A percentile compares a stretch with the other conserved stretches of the same genome.
These are phyloP conservation scores for Helicoverpa armigera DNA, from an alignment of 1,140 invertebrate species.

Conservation along the genomic window DNA sequence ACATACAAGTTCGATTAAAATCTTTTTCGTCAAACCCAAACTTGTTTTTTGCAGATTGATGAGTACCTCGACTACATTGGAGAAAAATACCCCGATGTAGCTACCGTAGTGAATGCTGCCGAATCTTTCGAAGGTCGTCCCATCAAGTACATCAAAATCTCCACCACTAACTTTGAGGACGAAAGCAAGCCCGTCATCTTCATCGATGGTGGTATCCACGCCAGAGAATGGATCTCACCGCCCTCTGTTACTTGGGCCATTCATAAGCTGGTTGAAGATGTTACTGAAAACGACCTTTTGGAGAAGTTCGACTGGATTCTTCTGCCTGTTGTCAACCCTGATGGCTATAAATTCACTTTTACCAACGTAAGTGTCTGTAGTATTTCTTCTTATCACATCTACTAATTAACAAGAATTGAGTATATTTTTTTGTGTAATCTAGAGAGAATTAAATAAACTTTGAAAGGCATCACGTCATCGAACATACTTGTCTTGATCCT, in stretches of 20 bases:
- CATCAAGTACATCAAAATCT: conserved; percentile 74
- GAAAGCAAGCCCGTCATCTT: conserved; percentile 66
- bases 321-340: conserved; percentile 87
- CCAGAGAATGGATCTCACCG: conserved; percentile 88
- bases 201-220: conserved; percentile 82
- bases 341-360: conserved; percentile 79
- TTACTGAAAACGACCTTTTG: conserved; percentile 82
- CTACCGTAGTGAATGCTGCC: conserved; percentile 84
- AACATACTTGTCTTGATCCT: background rate
- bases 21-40: background rate
- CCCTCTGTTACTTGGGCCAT: conserved; percentile 85
- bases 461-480: background rate
- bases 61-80: conserved; percentile 85
- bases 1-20: background rate
- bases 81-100: conserved; percentile 73
- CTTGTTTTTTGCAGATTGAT: conserved; percentile 74
- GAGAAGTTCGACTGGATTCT: conserved; percentile 78
- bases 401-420: too few species aligned
- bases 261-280: conserved; percentile 77
- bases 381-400: background rate
- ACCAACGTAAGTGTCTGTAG: conserved; percentile 58
- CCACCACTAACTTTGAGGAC: conserved; percentile 60
- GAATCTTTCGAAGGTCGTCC: conserved; percentile 84
- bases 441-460: background rate
- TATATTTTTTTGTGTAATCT: too few species aligned